Evolutionary conservation across 2,797 vertebrate genomes (phyloP), one percentile per base, ranked within the genome.

Genomic region (Pyrrhura leucotis): DNA sequence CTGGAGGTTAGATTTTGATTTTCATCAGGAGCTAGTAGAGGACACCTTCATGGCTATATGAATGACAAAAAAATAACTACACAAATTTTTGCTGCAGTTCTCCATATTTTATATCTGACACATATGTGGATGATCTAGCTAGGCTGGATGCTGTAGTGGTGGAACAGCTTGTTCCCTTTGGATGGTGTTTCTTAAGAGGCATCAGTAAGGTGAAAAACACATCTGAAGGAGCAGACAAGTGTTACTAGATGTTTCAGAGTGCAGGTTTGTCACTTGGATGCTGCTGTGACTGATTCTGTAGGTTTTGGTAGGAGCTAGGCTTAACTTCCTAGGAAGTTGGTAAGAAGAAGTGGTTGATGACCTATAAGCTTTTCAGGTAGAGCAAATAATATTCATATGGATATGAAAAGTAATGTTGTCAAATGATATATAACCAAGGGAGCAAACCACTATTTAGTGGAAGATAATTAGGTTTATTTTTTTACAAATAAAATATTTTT

Each of bases 81-180:
- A 7, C 0, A 1, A 15, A 22, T n/a, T 62, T 39, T 21, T 63
- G 48, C 28, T 85, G 2, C 17, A 12, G 40, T 67, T 88, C 17
- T 54, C 82, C 6, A 0, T 47, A 28, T 15, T 0, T 2, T 33
- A 6, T 29, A 29, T 53, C 31, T 54, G 62, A 59, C 4, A 1
- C 5, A 4, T 18, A 2, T 4, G 7, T 51, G 44, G 6, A 20
- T 33, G 42, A 13, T 76, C 4, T 51, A 3, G 33, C 56, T 59
- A 39, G 25, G 10, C 61, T 65, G 45, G 42, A 9, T 73, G 56
- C 65, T 83, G 22, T 22, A 21, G 33, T 13, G 23, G 7, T 45
- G 40, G 51, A 80, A 17, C 31, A 61, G 48, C 18, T 54, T 37
- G 29, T 73, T 79, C 21, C 10, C 15, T 74, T 63, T 50, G 48